phyloP scores from a whole-genome alignment of 2,797 vertebrate genomes.

The Onychomys leucogaster region DNA sequence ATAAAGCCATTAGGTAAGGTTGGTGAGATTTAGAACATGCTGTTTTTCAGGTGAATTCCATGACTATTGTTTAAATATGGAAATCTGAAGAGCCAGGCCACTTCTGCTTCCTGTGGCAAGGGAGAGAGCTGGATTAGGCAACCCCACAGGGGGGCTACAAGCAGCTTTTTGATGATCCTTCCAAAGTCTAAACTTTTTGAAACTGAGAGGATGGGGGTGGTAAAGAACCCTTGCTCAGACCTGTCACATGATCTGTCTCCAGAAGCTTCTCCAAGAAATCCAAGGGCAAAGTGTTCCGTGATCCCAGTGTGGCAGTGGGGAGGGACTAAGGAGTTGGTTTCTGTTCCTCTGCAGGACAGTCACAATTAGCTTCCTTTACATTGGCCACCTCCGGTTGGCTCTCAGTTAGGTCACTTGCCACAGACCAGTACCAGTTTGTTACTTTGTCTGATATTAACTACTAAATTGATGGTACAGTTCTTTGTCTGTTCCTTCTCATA shows the following conservation, averaged over 20 bases:
- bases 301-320: neutral
- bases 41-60: neutral
- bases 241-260: neutral
- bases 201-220: neutral
- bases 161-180: neutral
- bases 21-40: conserved; percentile 59
- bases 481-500: neutral
- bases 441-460: neutral
- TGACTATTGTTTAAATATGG: conserved; percentile 1
- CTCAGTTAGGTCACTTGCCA: neutral
- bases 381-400: neutral
- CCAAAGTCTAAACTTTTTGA: neutral
- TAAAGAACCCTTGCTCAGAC: conserved; percentile 5
- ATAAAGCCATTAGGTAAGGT: conserved; percentile 55
- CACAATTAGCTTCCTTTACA: neutral
- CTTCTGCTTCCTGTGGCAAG: neutral
- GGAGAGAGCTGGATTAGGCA: neutral
- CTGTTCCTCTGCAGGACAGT: neutral
- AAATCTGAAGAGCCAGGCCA: neutral
- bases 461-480: neutral
- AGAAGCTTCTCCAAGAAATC: conserved; percentile 61
- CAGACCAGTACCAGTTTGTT: neutral
- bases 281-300: conserved; percentile 18
- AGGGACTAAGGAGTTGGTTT: neutral
- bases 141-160: neutral